Evolutionary conservation across 2,888 invertebrate species (phyloP).

Genomic region (Tetranychus piercei): DNA sequence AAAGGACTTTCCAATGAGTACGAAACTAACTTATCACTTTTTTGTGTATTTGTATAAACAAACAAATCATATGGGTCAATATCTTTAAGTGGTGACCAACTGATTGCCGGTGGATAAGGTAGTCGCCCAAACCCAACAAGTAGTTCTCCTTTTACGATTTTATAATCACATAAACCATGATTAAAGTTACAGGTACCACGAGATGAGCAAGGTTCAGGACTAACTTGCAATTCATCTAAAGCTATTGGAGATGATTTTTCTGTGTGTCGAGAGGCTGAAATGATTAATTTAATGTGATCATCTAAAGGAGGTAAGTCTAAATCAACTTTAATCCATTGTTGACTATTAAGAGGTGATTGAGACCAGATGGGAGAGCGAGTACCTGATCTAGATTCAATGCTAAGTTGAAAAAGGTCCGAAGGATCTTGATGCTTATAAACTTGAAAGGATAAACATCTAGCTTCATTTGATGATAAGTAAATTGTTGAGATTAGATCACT

Average conservation of each 20-base stretch:
- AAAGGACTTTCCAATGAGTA: neutral
- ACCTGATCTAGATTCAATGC: neutral
- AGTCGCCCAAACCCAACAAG: neutral
- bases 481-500: neutral
- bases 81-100: neutral
- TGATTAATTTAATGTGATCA: neutral
- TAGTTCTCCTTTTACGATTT: neutral
- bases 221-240: neutral
- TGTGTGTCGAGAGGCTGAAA: neutral
- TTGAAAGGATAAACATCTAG: neutral
- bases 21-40: neutral
- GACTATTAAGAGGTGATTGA: neutral
- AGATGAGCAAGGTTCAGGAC: neutral
- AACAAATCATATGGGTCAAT: neutral
- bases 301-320: neutral
- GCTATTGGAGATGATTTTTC: neutral
- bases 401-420: neutral
- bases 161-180: neutral
- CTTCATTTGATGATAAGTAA: neutral
- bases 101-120: neutral
- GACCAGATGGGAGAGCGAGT: neutral
- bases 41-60: neutral
- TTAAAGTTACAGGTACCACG: neutral
- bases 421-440: neutral
- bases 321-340: neutral